Evolutionary conservation across 2,113 vertebrate species (phyloP), one percentile per base, ranked within the genome.

Genomic region (Scomber japonicus): DNA sequence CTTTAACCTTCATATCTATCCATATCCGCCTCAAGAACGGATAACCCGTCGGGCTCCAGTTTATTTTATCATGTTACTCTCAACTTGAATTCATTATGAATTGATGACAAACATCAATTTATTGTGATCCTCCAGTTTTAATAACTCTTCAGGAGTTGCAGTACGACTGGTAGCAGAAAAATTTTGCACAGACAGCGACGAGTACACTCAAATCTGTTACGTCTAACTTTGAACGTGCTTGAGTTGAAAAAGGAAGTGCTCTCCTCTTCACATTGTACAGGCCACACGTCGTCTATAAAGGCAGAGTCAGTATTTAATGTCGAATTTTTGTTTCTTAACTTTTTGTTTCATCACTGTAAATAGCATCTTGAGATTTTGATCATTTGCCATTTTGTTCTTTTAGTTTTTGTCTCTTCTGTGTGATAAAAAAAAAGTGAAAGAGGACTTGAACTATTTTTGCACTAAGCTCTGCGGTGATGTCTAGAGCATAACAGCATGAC

Each of bases 381-480:
- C 1, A 10, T 81, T 78, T 61, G 27, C 56, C 30, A 17, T 5
- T 61, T 61, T 49, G 31, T 64, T 68, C 24, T 50, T 49, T 49
- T 48, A 27, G 19, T 30, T 53, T 75, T 12, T 3, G n/a, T 66
- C 30, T 66, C 35, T 63, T 71, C 27, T 46, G 19, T 77, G 71
- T 63, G 81, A 64, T 44, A 11, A n/a, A n/a, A 11, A 24, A 55
- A 15, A 83, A 56, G 55, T 69, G 72, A 78, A 78, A 70, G 82
- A 88, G 91, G 87, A 93, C 90, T 87, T 90, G 81, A 91, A 90
- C 69, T 84, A 80, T 74, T 91, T 92, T 95, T 94, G 95, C 95
- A 95, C 94, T 93, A 92, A 89, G 85, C 90, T 92, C 87, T 85
- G 56, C 11, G 57, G 74, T 69, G 57, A 71, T 6, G 63, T 54